These are phyloP conservation scores for Chiridota heheva DNA, from an alignment of 35 echinoderm and acorn worm genomes.

Conservation along the genomic window DNA sequence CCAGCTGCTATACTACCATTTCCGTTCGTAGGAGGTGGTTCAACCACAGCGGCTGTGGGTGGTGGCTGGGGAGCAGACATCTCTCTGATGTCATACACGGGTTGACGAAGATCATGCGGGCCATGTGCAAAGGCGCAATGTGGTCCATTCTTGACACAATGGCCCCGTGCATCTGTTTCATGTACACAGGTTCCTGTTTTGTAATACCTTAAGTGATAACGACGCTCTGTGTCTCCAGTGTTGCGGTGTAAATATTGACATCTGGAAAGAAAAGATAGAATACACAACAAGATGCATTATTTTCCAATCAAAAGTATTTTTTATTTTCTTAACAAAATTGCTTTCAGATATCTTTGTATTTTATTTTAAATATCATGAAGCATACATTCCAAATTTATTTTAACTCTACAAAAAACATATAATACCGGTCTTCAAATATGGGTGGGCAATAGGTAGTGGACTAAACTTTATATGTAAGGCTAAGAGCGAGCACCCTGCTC, in stretches of 20 bases:
- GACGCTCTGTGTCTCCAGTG: slow-evolving; percentile 88
- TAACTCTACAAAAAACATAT: too few species aligned
- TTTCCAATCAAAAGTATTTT: too few species aligned
- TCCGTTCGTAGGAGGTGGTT: slow-evolving; percentile 8
- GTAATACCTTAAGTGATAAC: slow-evolving; percentile 93
- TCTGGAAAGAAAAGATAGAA: slow-evolving; percentile 37
- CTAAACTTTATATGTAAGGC: too few species aligned
- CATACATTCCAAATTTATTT: too few species aligned
- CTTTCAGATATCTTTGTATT: too few species aligned
- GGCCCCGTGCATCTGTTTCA: slow-evolving; percentile 92
- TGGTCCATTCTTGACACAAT: slow-evolving; percentile 98
- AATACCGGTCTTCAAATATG: too few species aligned
- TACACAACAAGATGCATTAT: too few species aligned
- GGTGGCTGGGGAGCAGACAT: slow-evolving; percentile 65
- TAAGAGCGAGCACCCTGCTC: too few species aligned
- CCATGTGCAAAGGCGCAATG: slow-evolving; percentile 99
- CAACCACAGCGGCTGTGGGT: slow-evolving; percentile 22
- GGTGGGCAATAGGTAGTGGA: too few species aligned
- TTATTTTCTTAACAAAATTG: too few species aligned
- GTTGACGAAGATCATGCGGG: slow-evolving; percentile 86
- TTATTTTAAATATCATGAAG: too few species aligned
- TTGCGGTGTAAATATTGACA: slow-evolving; percentile 88
- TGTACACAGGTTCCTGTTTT: slow-evolving; percentile 96
- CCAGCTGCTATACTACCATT: slow-evolving; percentile 16
- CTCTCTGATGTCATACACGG: slow-evolving; percentile 91